Evolutionary conservation across 2,797 vertebrate genomes (phyloP).

Genomic region (Peromyscus aztecus): DNA sequence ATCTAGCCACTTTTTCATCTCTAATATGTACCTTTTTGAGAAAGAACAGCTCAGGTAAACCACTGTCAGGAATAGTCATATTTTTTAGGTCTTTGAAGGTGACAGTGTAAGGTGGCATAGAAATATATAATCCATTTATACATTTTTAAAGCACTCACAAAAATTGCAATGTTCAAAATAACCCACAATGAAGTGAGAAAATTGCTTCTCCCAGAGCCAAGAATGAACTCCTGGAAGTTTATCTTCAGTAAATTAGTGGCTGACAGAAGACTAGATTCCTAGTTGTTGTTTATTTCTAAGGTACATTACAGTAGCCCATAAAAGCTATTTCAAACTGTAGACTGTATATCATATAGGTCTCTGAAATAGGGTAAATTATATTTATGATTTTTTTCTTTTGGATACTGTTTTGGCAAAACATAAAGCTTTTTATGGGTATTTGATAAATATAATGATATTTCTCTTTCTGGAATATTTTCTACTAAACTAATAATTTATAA

Average conservation of each 20-base stretch:
- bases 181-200: neutral
- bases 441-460: constrained; percentile 59
- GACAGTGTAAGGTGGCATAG: neutral
- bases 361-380: constrained; percentile 51
- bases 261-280: constrained; percentile 34
- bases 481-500: constrained; percentile 12
- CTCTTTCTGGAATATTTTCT: neutral
- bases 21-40: neutral
- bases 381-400: constrained; percentile 62
- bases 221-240: constrained; percentile 25
- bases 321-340: constrained; percentile 40
- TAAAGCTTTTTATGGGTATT: constrained; percentile 53
- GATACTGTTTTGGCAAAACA: constrained; percentile 35
- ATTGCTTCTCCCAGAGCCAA: neutral
- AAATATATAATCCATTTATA: constrained; percentile 3
- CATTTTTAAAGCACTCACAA: constrained; percentile 25
- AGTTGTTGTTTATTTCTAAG: constrained; percentile 26
- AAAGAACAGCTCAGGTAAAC: neutral
- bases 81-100: neutral
- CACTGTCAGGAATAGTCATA: neutral
- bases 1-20: neutral
- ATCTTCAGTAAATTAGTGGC: neutral
- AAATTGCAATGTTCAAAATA: constrained; percentile 13
- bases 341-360: neutral
- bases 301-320: constrained; percentile 7